A percentile compares a stretch with the other conserved stretches of the same genome.
These are phyloP conservation scores for Micromys minutus DNA, from an alignment of 2,113 vertebrate species.

Conservation along the genomic window DNA sequence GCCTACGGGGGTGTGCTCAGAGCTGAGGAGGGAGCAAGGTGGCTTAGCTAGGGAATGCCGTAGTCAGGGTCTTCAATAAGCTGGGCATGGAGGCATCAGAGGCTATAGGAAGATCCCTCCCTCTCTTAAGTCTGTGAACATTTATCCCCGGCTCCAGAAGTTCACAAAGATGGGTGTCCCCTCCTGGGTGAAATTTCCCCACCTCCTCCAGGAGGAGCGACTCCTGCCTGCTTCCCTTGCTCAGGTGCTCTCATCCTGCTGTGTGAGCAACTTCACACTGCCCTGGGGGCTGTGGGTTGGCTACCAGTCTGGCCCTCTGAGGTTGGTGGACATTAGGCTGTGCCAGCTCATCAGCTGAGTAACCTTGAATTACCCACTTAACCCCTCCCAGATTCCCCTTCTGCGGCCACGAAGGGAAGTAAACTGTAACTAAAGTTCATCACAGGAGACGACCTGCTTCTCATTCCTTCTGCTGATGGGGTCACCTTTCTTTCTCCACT, in stretches of 20 bases:
- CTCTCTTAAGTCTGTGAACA: neutral
- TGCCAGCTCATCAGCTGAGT: neutral
- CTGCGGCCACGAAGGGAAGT: neutral
- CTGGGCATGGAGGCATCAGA: neutral
- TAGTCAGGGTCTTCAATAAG: neutral
- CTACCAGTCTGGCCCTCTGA: neutral
- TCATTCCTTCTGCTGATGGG: neutral
- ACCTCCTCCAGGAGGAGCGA: neutral
- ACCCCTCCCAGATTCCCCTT: neutral
- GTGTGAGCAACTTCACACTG: neutral
- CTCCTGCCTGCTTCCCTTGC: neutral
- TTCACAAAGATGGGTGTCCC: neutral
- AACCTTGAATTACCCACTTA: neutral
- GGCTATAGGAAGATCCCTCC: neutral
- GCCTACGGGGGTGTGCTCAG: too few species aligned
- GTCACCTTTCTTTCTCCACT: neutral
- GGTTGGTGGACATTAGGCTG: neutral
- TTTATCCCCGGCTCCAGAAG: neutral
- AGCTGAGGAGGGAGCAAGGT: neutral
- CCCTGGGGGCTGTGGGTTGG: neutral
- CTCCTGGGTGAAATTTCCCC: neutral
- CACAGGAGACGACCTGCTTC: neutral
- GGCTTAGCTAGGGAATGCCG: neutral
- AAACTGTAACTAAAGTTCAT: neutral
- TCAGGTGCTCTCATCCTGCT: fast-evolving